Base-by-base conservation (phyloP, 2,113 vertebrate species). In the Phoenicopterus ruber region DNA sequence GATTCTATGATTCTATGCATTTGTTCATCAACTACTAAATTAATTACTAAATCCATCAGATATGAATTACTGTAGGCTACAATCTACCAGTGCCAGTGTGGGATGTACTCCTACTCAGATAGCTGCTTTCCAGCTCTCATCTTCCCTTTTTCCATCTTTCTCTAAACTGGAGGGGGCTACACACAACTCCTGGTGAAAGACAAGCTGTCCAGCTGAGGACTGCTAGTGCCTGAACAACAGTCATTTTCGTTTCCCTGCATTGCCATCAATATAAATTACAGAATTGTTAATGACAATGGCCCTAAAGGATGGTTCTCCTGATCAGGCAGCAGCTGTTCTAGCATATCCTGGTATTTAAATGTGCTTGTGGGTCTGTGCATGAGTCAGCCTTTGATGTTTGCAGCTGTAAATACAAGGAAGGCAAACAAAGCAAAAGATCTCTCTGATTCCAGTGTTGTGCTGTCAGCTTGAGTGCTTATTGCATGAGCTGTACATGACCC, bases 261-360 rank as follows among this genome's bases (percentile, higher is more conserved):
- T 72, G 38, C 46, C 72, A 62, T 91, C 62, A 72, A 46, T 66
- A 79, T n/a, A 72, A 86, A 81, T 86, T 93, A 73, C 63, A 49
- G 49, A 66, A 50, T 10, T 73, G 79, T 77, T 88, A n/a, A 65
- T 69, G 71, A n/a, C 40, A 72, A 2, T 73, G 67, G 67, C 58
- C 44, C 78, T 92, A 62, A 86, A 95, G 82, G 66, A 46, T 93
- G 71, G 9, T 19, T 88, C 31, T 79, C 28, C 78, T 82, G 71
- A 65, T 46, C 71, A 77, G 82, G 49, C 90, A 90, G 82, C 92
- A 95, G 94, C 74, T 94, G 71, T 62, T 90, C 36, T 46, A 58
- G 31, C 36, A 29, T 57, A 86, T 61, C 36, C 46, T 81, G 36
- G 66, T 73, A 62, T 82, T 80, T 63, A 66, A 74, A 59, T 22